Evolutionary conservation across 2,797 vertebrate genomes (phyloP).

Genomic region (Myoxocephalus aenaeus): DNA sequence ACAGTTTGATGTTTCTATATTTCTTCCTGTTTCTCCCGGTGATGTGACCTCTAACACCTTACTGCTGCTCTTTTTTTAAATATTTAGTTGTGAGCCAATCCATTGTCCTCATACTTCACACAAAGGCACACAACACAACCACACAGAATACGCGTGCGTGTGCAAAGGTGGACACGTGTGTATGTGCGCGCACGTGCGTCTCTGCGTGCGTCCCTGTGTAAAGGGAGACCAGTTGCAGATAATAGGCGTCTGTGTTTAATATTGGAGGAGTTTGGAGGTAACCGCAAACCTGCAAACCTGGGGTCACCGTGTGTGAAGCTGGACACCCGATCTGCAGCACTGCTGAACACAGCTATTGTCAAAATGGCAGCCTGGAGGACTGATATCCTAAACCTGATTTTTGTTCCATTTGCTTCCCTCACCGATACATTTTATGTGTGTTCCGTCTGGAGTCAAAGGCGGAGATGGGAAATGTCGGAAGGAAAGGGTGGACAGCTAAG

Average conservation of each 20-base stretch:
- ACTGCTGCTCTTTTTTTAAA: slow-evolving; percentile 55
- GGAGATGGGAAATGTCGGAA: slow-evolving; percentile 4
- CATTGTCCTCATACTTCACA: slow-evolving; percentile 55
- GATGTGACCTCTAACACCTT: slow-evolving; percentile 55
- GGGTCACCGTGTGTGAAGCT: slow-evolving; percentile 75
- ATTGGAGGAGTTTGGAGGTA: slow-evolving; percentile 84
- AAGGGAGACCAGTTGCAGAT: slow-evolving; percentile 78
- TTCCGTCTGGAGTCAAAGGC: slow-evolving; percentile 34
- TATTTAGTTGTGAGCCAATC: slow-evolving; percentile 62
- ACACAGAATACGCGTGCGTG: slow-evolving; percentile 4
- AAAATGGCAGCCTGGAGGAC: slow-evolving; percentile 38
- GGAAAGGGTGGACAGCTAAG: background rate
- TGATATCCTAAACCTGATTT: slow-evolving; percentile 60
- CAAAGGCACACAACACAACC: slow-evolving; percentile 14
- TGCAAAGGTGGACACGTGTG: slow-evolving; percentile 10
- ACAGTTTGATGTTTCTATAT: slow-evolving; percentile 21
- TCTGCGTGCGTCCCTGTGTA: slow-evolving; percentile 69
- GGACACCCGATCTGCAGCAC: slow-evolving; percentile 75
- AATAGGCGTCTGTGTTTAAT: slow-evolving; percentile 85
- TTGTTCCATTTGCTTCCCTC: slow-evolving; percentile 37
- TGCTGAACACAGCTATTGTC: slow-evolving; percentile 57
- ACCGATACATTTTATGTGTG: slow-evolving; percentile 11
- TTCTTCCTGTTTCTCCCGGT: slow-evolving; percentile 23
- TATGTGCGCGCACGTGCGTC: slow-evolving; percentile 25
- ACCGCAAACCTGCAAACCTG: slow-evolving; percentile 79